Percentiles rank a stretch among this genome's conserved stretches.
phyloP scores from a whole-genome alignment of 2,113 vertebrate species.

The Pterocles gutturalis region DNA sequence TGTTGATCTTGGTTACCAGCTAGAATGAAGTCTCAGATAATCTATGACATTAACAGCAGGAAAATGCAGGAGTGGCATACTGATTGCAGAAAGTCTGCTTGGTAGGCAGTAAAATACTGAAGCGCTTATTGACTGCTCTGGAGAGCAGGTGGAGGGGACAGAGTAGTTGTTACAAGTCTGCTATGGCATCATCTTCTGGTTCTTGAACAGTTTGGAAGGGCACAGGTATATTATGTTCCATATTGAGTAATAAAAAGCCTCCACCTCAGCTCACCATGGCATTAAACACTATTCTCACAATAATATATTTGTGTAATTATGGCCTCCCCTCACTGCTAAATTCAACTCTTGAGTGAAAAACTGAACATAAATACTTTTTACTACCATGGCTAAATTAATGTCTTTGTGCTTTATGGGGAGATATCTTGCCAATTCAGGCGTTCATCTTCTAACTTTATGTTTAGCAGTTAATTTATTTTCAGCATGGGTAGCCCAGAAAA shows the following conservation, averaged over 20 bases:
- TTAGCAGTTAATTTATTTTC: conserved; percentile 11
- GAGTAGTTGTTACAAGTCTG: background rate
- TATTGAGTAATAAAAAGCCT: background rate
- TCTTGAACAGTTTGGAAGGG: background rate
- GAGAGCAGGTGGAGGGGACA: background rate
- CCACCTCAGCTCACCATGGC: background rate
- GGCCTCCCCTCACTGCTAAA: background rate
- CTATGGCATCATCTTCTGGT: background rate
- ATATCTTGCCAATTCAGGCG: background rate
- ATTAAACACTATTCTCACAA: background rate
- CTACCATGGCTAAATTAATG: background rate
- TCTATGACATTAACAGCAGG: background rate
- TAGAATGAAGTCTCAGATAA: background rate
- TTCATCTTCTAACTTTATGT: background rate
- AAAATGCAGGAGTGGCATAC: background rate
- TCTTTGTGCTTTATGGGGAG: background rate
- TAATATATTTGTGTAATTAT: conserved; percentile 14
- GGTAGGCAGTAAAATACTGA: background rate
- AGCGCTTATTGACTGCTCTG: background rate
- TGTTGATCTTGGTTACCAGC: background rate
- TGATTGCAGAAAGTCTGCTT: background rate
- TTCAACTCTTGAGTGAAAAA: conserved; percentile 25
- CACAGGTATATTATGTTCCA: background rate
- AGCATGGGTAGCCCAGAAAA: background rate
- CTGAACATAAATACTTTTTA: background rate